Evolutionary conservation across 2,113 vertebrate species (phyloP), one percentile per base, ranked within the genome.

Genomic region (Nesoenas mayeri): DNA sequence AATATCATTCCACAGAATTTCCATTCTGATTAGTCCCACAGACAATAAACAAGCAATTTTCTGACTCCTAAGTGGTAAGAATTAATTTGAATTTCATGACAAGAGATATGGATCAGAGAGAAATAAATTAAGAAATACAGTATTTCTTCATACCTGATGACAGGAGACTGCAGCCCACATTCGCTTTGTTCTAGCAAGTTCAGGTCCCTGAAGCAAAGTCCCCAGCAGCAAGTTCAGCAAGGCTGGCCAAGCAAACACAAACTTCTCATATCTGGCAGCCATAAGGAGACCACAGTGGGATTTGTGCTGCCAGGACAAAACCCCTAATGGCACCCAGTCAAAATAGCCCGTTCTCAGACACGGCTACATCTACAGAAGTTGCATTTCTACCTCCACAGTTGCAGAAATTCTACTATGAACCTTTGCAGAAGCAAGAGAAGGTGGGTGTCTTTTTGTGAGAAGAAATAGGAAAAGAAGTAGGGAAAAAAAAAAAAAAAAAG

Each of bases 61-160:
- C 69, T 54, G 36, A 72, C 31, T 92, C 65, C 69, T 92, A 86
- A 74, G 72, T 67, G 44, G 61, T 57, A 86, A 72, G 73, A 93
- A 94, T 60, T 88, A 88, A 95, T 95, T 79, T 65, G 26, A 78
- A 86, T 92, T 95, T 91, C 77, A 91, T 69, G 21, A 47, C 28
- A 90, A 86, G 21, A 86, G 79, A 93, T 79, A 71, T 2, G 17
- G n/a, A 94, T 94, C 86, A 42, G 66, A 70, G 62, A 93, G 57
- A 92, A 91, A 84, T 28, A 94, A 92, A 96, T 93, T 75, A 93
- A 86, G 61, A 75, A 96, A 67, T 20, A 61, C 24, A 36, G 13
- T 64, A 14, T 65, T 75, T 87, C 80, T 91, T 73, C 84, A 87
- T 47, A 71, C 1, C 11, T 4, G 0, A 50, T 65, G 73, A 75